Percentiles rank a stretch among this genome's conserved stretches.
These are phyloP conservation scores for Epirrhoe tristata DNA, from an alignment of 2,888 invertebrate genomes.

Conservation along the genomic window DNA sequence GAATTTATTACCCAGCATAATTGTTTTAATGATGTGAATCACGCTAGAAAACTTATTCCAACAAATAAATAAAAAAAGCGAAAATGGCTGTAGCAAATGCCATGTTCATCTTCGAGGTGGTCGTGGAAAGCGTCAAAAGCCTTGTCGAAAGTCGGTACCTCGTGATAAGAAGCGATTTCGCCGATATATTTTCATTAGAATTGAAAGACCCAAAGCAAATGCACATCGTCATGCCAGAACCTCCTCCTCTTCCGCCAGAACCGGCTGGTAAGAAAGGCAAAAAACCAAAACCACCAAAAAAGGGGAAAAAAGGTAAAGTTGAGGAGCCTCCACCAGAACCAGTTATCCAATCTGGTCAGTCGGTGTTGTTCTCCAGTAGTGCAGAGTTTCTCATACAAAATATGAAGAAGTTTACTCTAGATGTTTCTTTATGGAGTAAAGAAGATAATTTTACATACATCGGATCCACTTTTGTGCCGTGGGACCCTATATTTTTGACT, in stretches of 20 bases:
- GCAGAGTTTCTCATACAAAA: conserved; percentile 71
- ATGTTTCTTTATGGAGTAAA: conserved; percentile 76
- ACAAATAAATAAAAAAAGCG: conserved; percentile 40
- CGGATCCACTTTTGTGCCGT: conserved; percentile 66
- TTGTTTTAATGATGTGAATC: conserved; percentile 24
- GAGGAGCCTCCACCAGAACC: conserved; percentile 70
- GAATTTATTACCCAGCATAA: background rate
- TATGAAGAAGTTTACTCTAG: conserved; percentile 70
- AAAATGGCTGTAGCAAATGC: conserved; percentile 73
- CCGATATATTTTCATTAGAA: conserved; percentile 76
- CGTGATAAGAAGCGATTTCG: conserved; percentile 74
- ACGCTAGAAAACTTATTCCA: conserved; percentile 16
- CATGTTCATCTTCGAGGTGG: conserved; percentile 79
- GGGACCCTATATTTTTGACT: conserved; percentile 68
- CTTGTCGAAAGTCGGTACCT: conserved; percentile 65
- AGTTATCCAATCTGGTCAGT: conserved; percentile 75
- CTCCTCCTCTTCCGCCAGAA: conserved; percentile 72
- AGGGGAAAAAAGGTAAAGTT: conserved; percentile 64
- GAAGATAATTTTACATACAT: conserved; percentile 71
- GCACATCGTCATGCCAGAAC: conserved; percentile 77
- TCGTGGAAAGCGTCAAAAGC: conserved; percentile 69
- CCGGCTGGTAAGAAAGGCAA: conserved; percentile 69
- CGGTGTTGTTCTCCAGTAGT: conserved; percentile 73
- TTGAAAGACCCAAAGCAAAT: conserved; percentile 78
- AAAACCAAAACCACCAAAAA: conserved; percentile 61